phyloP scores from a whole-genome alignment of 1,140 invertebrate species.

The Rhopalosiphum maidis region DNA sequence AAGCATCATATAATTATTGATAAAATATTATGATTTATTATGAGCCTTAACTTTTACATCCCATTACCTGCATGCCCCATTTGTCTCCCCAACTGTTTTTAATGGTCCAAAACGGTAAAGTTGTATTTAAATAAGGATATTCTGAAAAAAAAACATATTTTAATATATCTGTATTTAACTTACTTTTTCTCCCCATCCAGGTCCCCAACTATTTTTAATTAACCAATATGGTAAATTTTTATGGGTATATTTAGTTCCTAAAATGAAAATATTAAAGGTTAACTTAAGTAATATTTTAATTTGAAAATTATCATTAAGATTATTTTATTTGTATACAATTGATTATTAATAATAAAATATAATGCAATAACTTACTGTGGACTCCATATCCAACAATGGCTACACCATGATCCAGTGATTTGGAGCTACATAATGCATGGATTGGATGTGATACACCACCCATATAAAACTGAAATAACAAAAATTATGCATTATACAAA shows the following conservation, averaged over 20 bases:
- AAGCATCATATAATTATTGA: neutral
- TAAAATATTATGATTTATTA: conserved; percentile 61
- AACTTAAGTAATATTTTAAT: neutral
- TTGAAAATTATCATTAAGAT: neutral
- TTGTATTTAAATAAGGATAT: conserved; percentile 81
- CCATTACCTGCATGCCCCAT: conserved; percentile 81
- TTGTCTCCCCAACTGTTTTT: conserved; percentile 91
- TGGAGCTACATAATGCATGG: conserved; percentile 81
- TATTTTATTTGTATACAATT: neutral
- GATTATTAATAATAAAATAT: neutral
- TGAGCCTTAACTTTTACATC: conserved; percentile 60
- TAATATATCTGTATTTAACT: conserved; percentile 59
- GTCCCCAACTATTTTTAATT: conserved; percentile 93
- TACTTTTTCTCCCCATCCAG: conserved; percentile 78
- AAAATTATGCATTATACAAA: neutral
- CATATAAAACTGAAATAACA: conserved; percentile 79
- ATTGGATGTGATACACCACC: conserved; percentile 96
- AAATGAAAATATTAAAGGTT: conserved; percentile 56
- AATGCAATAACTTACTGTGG: conserved; percentile 69
- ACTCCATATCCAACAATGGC: conserved; percentile 90
- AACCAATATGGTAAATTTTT: conserved; percentile 84
- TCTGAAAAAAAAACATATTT: conserved; percentile 67
- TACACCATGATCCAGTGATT: conserved; percentile 88
- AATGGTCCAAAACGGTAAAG: conserved; percentile 88
- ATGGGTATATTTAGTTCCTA: conserved; percentile 60